Conservation (phyloP, 2,113 vertebrate species). For the Cygnus atratus region DNA sequence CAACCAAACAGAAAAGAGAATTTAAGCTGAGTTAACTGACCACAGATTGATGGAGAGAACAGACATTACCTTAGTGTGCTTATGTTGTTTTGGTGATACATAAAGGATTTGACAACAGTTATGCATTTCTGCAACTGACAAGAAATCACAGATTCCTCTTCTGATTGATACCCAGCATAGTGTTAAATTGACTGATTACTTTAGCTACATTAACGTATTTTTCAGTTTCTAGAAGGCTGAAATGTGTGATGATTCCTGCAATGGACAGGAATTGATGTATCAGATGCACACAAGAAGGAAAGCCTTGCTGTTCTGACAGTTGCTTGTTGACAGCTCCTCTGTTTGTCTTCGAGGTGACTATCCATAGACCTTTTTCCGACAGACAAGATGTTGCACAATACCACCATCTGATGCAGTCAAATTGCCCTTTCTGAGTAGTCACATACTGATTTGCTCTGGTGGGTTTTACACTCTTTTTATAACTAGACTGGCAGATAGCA, state of each 20-base stretch:
- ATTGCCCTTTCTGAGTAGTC: not conserved
- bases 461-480: not conserved
- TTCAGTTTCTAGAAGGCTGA: not conserved
- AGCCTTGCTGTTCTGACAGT: not conserved
- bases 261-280: not conserved
- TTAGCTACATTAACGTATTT: not conserved
- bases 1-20: not conserved
- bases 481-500: not conserved
- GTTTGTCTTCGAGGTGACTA: slow-evolving; percentile 19
- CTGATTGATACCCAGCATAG: not conserved
- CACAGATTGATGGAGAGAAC: not conserved
- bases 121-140: not conserved
- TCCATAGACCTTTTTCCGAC: not conserved
- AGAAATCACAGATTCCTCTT: not conserved
- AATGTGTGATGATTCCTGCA: not conserved
- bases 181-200: not conserved
- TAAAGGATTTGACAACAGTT: not conserved
- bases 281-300: not conserved
- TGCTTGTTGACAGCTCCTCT: not conserved
- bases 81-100: not conserved
- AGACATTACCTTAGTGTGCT: not conserved
- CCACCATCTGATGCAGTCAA: not conserved
- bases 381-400: not conserved
- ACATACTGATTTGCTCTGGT: not conserved
- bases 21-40: not conserved